Percentiles rank a stretch among this genome's conserved stretches.
These are phyloP conservation scores for Bombus superbus DNA, from an alignment of 1,140 invertebrate genomes.

Conservation along the genomic window DNA sequence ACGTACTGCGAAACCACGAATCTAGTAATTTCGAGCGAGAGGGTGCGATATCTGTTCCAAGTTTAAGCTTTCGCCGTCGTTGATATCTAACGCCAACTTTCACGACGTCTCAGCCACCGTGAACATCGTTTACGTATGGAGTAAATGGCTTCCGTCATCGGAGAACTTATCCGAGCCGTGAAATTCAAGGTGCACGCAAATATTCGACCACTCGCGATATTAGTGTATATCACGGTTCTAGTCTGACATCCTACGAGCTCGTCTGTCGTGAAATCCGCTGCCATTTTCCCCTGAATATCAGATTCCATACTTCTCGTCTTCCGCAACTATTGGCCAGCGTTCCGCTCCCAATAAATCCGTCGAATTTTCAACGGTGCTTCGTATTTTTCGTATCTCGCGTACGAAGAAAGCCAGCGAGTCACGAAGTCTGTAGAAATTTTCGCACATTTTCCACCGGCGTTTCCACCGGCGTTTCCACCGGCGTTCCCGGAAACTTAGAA, in stretches of 20 bases:
- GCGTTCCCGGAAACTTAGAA: not conserved
- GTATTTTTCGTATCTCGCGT: not conserved
- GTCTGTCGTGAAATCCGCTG: slow-evolving; percentile 38
- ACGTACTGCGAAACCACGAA: not conserved
- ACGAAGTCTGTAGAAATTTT: not conserved
- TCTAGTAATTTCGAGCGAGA: slow-evolving; percentile 32
- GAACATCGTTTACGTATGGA: slow-evolving; percentile 27
- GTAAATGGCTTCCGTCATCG: slow-evolving; percentile 52
- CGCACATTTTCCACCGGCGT: not conserved
- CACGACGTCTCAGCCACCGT: slow-evolving; percentile 7
- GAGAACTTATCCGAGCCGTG: slow-evolving; percentile 21
- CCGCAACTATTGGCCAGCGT: too few relatives aligned
- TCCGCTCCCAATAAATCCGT: not conserved
- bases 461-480: not conserved
- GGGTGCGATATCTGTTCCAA: slow-evolving; percentile 35
- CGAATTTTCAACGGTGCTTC: slow-evolving; percentile 32
- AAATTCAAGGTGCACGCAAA: not conserved
- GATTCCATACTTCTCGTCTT: too few relatives aligned
- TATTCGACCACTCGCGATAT: not conserved
- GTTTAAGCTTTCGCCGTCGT: not conserved
- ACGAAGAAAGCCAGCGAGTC: not conserved
- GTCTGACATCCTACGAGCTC: not conserved
- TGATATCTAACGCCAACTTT: slow-evolving; percentile 33
- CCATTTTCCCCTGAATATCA: too few relatives aligned
- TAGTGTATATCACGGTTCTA: not conserved